These are phyloP conservation scores for Nomada fucata DNA, from an alignment of 2,888 invertebrate genomes.

Conservation along the genomic window DNA sequence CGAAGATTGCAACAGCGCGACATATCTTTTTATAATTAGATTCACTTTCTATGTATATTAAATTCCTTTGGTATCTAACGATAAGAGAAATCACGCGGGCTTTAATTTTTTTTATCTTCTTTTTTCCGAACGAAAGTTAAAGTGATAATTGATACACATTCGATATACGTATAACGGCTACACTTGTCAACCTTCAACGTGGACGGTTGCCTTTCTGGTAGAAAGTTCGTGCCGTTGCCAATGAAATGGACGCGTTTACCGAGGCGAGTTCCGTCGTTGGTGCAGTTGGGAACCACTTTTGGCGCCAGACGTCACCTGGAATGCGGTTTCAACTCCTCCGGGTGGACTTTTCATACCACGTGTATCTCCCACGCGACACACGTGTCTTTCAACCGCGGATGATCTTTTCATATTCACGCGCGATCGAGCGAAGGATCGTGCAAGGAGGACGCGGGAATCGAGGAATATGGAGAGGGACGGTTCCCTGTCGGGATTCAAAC, in stretches of 20 bases:
- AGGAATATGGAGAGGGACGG: constrained; percentile 3
- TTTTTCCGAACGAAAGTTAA: constrained; percentile 26
- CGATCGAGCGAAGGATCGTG: constrained; percentile 12
- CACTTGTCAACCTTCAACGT: constrained; percentile 30
- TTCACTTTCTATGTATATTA: constrained; percentile 20
- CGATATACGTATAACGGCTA: background rate
- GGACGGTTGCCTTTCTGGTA: constrained; percentile 31
- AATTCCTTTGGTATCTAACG: constrained; percentile 2
- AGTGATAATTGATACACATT: constrained; percentile 39
- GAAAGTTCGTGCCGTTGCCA: constrained; percentile 6
- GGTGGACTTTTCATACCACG: constrained; percentile 70
- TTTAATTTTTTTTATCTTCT: background rate
- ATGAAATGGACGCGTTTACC: constrained; percentile 2
- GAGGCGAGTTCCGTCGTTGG: background rate
- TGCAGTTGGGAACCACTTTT: constrained; percentile 77
- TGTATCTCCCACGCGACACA: constrained; percentile 73
- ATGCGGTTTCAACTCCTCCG: constrained; percentile 78
- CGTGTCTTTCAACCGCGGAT: constrained; percentile 64
- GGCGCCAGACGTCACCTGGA: constrained; percentile 81
- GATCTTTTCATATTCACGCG: constrained; percentile 39
- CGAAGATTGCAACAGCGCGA: constrained; percentile 12
- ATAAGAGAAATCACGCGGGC: constrained; percentile 6
- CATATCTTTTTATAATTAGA: constrained; percentile 12
- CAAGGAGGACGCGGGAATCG: background rate
- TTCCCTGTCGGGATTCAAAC: constrained; percentile 7